phyloP scores from a whole-genome alignment of 2,888 invertebrate genomes.

The Trichopoda pennipes region DNA sequence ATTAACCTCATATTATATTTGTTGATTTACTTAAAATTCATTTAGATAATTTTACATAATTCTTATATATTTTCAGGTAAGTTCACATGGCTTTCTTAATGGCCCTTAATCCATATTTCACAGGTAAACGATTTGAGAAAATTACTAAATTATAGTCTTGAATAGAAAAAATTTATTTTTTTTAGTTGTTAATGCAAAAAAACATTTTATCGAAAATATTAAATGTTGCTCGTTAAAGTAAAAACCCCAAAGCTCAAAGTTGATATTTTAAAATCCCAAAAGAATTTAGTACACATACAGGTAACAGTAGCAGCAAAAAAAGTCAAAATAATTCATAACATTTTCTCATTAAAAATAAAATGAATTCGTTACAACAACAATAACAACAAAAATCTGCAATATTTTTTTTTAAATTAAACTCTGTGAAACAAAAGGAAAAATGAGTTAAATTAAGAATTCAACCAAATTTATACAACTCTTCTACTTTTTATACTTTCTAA shows the following conservation, averaged over 20 bases:
- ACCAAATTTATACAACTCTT: slow-evolving; percentile 2
- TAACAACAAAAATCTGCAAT: background rate
- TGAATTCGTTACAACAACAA: background rate
- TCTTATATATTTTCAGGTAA: slow-evolving; percentile 31
- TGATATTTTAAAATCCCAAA: background rate
- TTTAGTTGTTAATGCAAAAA: too few relatives aligned
- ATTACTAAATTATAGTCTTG: too few relatives aligned
- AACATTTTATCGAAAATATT: too few relatives aligned
- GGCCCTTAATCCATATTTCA: background rate
- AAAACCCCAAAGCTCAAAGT: background rate
- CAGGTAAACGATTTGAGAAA: background rate
- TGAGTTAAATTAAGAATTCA: background rate
- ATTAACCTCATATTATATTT: too few relatives aligned
- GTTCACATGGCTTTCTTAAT: background rate
- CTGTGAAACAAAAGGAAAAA: background rate
- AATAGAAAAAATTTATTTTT: too few relatives aligned
- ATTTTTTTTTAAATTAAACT: slow-evolving; percentile 17
- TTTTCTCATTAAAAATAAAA: slow-evolving; percentile 5
- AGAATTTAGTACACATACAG: background rate
- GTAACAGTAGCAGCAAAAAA: too few relatives aligned
- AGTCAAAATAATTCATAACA: background rate
- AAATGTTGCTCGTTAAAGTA: background rate
- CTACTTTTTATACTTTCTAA: too few relatives aligned
- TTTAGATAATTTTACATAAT: background rate
- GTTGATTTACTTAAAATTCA: too few relatives aligned